Evolutionary conservation across 2,888 invertebrate genomes (phyloP).

Genomic region (Ellobium chinense): DNA sequence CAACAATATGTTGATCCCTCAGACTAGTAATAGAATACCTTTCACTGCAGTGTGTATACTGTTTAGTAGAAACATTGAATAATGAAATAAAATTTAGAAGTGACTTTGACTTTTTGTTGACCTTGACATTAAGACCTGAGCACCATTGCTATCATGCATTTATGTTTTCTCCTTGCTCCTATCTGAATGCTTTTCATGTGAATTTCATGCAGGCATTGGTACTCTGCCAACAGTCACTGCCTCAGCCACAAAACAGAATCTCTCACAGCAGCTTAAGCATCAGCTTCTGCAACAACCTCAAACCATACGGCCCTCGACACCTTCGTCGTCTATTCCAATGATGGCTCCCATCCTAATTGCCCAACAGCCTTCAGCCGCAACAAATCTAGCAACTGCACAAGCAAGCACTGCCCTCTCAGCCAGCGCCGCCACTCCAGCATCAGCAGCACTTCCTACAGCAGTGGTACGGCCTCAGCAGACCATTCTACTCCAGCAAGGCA

Average conservation of each 20-base stretch:
- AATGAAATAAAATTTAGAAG: too few relatives aligned
- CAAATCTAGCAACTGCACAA: constrained; percentile 49
- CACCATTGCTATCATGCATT: too few relatives aligned
- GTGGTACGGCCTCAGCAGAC: constrained; percentile 34
- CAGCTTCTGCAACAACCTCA: constrained; percentile 51
- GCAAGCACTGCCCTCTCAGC: constrained; percentile 44
- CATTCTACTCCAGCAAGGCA: constrained; percentile 17
- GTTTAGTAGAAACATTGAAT: too few relatives aligned
- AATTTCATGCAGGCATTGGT: constrained; percentile 32
- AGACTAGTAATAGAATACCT: too few relatives aligned
- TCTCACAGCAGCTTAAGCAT: constrained; percentile 41
- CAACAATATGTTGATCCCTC: too few relatives aligned
- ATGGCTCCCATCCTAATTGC: constrained; percentile 48
- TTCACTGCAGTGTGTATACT: too few relatives aligned
- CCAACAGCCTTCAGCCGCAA: constrained; percentile 19
- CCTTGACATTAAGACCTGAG: too few relatives aligned
- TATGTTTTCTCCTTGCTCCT: too few relatives aligned
- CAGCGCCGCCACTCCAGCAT: constrained; percentile 48
- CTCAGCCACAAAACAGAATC: constrained; percentile 24
- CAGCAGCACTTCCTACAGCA: constrained; percentile 54
- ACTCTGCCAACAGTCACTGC: background rate
- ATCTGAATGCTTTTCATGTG: too few relatives aligned
- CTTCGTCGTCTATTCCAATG: constrained; percentile 46
- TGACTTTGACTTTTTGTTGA: too few relatives aligned
- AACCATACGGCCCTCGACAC: constrained; percentile 47